Base-by-base conservation (phyloP, 2,888 invertebrate species). In the Ferrisia virgata region DNA sequence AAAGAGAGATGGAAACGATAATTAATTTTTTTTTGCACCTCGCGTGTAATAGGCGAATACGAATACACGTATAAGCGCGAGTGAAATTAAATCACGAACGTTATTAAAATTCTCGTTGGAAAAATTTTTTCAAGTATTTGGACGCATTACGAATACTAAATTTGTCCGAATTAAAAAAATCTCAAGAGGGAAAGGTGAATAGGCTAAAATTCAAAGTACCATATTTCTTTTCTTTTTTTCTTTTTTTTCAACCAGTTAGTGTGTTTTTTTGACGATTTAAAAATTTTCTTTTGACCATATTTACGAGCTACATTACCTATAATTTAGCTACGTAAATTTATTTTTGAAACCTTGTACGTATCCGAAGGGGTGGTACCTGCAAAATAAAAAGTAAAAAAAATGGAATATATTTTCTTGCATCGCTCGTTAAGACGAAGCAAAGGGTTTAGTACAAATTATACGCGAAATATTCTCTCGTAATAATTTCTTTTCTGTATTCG, bases 61-160 rank as follows among this genome's bases (percentile, higher is more conserved):
- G 22, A n/a, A 25, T 25, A 28, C 58, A 64, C 22, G 22, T 25
- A 25, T 25, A 28, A 25, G 28, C 8, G 58, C 25, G n/a, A 47
- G 18, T 33, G 72, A 33, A 72, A 72, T 72, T 72, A 72, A 72
- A 72, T 72, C 72, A 72, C 72, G 72, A 72, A 72, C 72, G 31
- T 72, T 31, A 72, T 72, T 72, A 72, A 72, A 72, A 72, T 72
- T 72, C 72, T 72, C 72, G 33, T 4, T 15, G n/a, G 33, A n/a
- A 9, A 72, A 72, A 72, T 72, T 72, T 72, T 72, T 15, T 25
- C 22, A 72, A 64, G 28, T 33, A 33, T 72, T 72, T 72, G 15
- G n/a, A 72, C 72, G 72, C 72, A 13, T 72, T 33, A n/a, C 2
- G 72, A 31, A 72, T 72, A 72, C 33, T n/a, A 72, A 72, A 72